These are phyloP conservation scores for Brachionus sp. DNA, from an alignment of 1,140 invertebrate genomes.

Conservation along the genomic window DNA sequence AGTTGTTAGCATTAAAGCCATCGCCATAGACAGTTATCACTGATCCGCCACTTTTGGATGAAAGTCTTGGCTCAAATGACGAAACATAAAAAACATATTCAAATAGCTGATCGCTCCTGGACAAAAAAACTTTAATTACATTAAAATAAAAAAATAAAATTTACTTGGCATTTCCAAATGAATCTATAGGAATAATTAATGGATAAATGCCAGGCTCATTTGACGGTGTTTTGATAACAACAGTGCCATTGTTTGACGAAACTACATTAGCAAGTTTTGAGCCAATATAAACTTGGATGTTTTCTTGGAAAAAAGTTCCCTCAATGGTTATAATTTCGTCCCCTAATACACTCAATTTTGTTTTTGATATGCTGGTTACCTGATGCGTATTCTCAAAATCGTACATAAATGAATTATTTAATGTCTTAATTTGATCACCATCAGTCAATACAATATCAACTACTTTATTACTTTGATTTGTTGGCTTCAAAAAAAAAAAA, in stretches of 20 bases:
- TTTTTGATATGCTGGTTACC: neutral
- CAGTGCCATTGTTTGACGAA: slow-evolving; percentile 40
- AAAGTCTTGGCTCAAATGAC: neutral
- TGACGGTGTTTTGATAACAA: slow-evolving; percentile 47
- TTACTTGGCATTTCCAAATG: slow-evolving; percentile 32
- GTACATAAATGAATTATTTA: slow-evolving; percentile 47
- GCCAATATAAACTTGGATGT: slow-evolving; percentile 45
- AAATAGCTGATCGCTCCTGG: neutral
- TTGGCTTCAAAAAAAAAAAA: slow-evolving; percentile 33
- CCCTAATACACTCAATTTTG: slow-evolving; percentile 34
- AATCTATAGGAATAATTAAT: neutral
- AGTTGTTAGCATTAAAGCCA: slow-evolving; percentile 49
- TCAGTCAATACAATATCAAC: slow-evolving; percentile 46
- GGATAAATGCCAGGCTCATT: slow-evolving; percentile 48
- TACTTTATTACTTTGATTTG: neutral
- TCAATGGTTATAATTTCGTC: slow-evolving; percentile 48
- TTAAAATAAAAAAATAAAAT: neutral
- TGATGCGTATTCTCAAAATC: neutral
- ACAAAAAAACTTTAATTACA: neutral
- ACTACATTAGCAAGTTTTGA: slow-evolving; percentile 38
- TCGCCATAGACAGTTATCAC: slow-evolving; percentile 51
- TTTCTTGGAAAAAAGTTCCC: slow-evolving; percentile 47
- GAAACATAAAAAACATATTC: slow-evolving; percentile 46
- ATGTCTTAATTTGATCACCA: slow-evolving; percentile 21
- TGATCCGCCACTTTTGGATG: slow-evolving; percentile 50